Base-by-base conservation (phyloP, 2,888 invertebrate genomes). In the Empis livida region DNA sequence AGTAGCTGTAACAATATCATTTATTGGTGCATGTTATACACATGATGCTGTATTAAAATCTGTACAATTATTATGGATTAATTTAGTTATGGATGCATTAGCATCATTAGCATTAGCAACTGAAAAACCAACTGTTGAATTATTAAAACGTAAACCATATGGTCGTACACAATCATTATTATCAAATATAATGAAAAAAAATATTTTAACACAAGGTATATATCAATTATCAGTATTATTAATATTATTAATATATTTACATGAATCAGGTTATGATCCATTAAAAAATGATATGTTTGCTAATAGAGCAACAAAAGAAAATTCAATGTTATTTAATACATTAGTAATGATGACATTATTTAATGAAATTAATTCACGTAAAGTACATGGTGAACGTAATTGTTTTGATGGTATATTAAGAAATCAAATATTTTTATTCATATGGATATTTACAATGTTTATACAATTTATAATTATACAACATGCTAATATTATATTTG, bases 321-420 rank as follows among this genome's bases (percentile, higher is more conserved):
- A 95, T 75, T 96, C 96, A 46, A 86, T 95, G 68, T 94, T 95
- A 68, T 96, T 96, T 78, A 96, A 96, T 75, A 86, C 93, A 30
- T 96, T 96, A 74, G 95, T 96, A 56, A 88, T 96, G 90, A 96
- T 96, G 95, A 96, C 96, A 10, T 77, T 96, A 53, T 95, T 94
- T 79, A 96, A 96, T 77, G 96, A 96, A 77, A 90, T 96, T 71
- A 96, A 96, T 74, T 93, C 95, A 55, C 79, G 96, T 62, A 96
- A 96, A 77, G 95, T 96, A 64, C 95, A 96, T 73, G 94, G 95
- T 56, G 94, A 96, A 74, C 76, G 95, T 60, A 95, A 96, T 72
- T 88, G 96, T 62, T 92, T 95, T 75, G 80, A 86, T 69, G 94
- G 94, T 59, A 82, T 96, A 59, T 88, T 90, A 72, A 84, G 88